Base-by-base conservation (phyloP, 2,888 invertebrate species). In the Thera obeliscata region DNA sequence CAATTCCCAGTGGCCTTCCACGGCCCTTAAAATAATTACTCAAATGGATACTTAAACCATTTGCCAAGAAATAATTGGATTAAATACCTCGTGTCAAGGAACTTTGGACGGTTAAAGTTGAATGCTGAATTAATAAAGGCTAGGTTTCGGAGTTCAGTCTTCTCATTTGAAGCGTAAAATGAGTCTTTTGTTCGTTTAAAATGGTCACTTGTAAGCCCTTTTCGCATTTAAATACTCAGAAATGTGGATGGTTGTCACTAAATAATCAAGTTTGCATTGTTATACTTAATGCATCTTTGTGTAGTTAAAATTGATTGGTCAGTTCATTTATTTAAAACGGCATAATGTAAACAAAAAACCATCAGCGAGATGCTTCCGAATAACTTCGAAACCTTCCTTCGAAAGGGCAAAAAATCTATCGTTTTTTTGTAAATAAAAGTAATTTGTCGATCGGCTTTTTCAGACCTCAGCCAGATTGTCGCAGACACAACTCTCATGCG, bases 81-180 rank as follows among this genome's bases (percentile, higher is more conserved):
- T 59, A 70, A 70, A 74, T 70, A 50, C 60, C 33, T 60, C 65
- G 68, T 72, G 70, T 68, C 73, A 68, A 62, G 65, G 62, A 71
- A 70, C 67, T 69, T 66, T 66, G 57, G 66, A 60, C 64, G 52
- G 69, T 69, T 49, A 64, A 70, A 64, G 68, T 68, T 59, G 61
- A 66, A 67, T 66, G 64, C 55, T 65, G 56, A 56, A 61, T 66
- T 61, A 66, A 61, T 66, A 61, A 66, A 61, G 22, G 61, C 61
- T 66, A 66, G 66, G 57, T 66, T 56, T 56, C 43, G 43, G 57
- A 66, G 66, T 56, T 66, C 56, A 61, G 41, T 65, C 50, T 56
- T 61, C 65, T 66, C 57, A 66, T 56, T 46, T 52, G 36, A 43
- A 61, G 61, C 61, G 66, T 56, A 48, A 57, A 66, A 66, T 66